phyloP scores from a whole-genome alignment of 2,888 invertebrate genomes.

The Enchytraeus crypticus region DNA sequence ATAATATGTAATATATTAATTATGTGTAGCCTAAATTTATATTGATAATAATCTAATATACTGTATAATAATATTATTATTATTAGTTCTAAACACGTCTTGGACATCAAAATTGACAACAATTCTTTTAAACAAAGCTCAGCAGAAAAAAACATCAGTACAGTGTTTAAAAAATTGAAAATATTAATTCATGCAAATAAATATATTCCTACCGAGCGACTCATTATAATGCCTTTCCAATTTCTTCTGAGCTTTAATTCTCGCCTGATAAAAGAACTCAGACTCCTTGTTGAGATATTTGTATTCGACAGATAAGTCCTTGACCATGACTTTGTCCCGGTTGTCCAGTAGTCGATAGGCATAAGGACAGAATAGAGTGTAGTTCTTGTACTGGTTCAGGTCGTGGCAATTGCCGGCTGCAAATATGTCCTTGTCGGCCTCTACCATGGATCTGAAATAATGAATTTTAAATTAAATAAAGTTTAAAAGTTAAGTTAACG shows the following conservation, averaged over 20 bases:
- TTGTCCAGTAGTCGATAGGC: slow-evolving; percentile 74
- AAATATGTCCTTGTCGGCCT: slow-evolving; percentile 88
- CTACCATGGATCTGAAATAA: slow-evolving; percentile 90
- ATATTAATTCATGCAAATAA: neutral
- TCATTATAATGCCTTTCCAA: slow-evolving; percentile 61
- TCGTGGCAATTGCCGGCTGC: slow-evolving; percentile 93
- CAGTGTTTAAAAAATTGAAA: too few relatives aligned
- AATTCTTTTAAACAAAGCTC: too few relatives aligned
- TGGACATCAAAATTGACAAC: too few relatives aligned
- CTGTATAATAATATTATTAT: too few relatives aligned
- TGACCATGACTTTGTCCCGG: slow-evolving; percentile 71
- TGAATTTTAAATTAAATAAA: too few relatives aligned
- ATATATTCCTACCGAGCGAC: slow-evolving; percentile 37
- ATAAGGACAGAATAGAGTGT: slow-evolving; percentile 79
- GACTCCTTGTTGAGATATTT: slow-evolving; percentile 80
- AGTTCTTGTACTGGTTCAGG: slow-evolving; percentile 72
- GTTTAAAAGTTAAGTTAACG: too few relatives aligned
- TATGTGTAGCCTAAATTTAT: too few relatives aligned
- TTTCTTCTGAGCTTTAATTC: slow-evolving; percentile 73
- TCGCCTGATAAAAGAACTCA: slow-evolving; percentile 86
- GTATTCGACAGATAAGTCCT: slow-evolving; percentile 86
- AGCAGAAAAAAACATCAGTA: too few relatives aligned
- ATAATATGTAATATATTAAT: too few relatives aligned
- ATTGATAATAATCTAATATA: too few relatives aligned
- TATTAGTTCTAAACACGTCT: too few relatives aligned